Evolutionary conservation across 2,888 invertebrate species (phyloP), one percentile per base, ranked within the genome.

Genomic region (Diadromus collaris): DNA sequence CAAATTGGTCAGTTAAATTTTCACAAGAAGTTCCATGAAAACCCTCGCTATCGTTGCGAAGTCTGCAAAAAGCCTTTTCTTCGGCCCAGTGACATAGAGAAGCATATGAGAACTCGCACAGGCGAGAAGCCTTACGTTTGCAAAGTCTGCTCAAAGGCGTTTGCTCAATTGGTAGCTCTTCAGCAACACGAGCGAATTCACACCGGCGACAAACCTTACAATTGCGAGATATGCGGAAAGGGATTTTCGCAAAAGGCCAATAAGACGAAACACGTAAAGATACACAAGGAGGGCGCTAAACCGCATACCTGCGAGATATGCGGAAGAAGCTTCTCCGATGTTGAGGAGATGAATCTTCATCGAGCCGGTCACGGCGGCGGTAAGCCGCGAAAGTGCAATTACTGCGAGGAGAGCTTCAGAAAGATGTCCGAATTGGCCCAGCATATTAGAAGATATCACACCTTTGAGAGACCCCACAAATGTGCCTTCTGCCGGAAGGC

Each of bases 71-170:
- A 85, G 34, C 83, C 84, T 3, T 86, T 86, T 63, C 76, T 84
- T 41, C 79, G 85, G 9, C 84, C 84, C 2, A 84, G 85, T 44
- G 85, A 85, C 58, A 80, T 86, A 6, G 81, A 81, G 32, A 85
- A 85, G 54, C 85, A 86, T 72, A 79, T 84, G 83, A 75, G 83
- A 41, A 83, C 81, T 5, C 84, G 83, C 46, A 84, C 84, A 27
- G 83, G 83, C 5, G 84, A 84, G 27, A 84, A 84, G 65, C 84
- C 84, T 0, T 84, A 76, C 54, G 68, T 48, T 32, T 84, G 84
- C 48, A 34, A 64, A 34, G 48, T 83, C 54, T 84, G 83, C 56
- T 51, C 72, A 7, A 84, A 84, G 24, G 81, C 84, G 0, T 84
- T 84, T 27, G 80, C 83, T 0, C 84, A 84, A 76, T 70, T 81